phyloP scores from a whole-genome alignment of 2,113 vertebrate genomes.

The Oenanthe melanoleuca region DNA sequence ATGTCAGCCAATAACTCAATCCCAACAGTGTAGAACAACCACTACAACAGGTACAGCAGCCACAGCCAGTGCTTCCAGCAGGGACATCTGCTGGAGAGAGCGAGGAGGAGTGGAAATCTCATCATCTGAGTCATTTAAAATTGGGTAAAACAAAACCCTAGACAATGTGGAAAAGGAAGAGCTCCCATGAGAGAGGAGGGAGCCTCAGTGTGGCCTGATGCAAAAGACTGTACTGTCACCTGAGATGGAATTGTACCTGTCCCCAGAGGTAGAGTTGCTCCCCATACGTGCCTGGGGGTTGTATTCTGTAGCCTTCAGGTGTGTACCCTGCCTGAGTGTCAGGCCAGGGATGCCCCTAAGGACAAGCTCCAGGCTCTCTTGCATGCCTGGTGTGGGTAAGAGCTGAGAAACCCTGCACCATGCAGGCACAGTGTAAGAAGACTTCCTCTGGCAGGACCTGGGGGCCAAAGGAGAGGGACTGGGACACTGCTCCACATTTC shows the following conservation, averaged over 20 bases:
- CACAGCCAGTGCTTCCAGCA: not conserved
- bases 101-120: not conserved
- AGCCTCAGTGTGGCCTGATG: not conserved
- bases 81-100: not conserved
- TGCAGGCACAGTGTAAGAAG: not conserved
- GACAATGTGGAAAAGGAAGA: not conserved
- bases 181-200: not conserved
- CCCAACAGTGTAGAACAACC: not conserved
- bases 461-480: not conserved
- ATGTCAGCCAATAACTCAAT: not conserved
- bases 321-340: not conserved
- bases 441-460: not conserved
- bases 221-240: not conserved
- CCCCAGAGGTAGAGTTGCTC: not conserved
- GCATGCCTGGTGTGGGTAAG: not conserved
- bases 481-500: not conserved
- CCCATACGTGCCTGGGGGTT: not conserved
- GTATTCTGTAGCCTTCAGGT: too few species aligned
- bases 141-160: not conserved
- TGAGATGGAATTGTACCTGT: not conserved
- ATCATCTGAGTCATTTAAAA: not conserved
- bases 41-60: not conserved
- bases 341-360: rapidly evolving
- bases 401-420: not conserved
- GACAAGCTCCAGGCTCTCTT: not conserved